Conservation (phyloP, 2,113 vertebrate genomes). For the Dromaius novaehollandiae region DNA sequence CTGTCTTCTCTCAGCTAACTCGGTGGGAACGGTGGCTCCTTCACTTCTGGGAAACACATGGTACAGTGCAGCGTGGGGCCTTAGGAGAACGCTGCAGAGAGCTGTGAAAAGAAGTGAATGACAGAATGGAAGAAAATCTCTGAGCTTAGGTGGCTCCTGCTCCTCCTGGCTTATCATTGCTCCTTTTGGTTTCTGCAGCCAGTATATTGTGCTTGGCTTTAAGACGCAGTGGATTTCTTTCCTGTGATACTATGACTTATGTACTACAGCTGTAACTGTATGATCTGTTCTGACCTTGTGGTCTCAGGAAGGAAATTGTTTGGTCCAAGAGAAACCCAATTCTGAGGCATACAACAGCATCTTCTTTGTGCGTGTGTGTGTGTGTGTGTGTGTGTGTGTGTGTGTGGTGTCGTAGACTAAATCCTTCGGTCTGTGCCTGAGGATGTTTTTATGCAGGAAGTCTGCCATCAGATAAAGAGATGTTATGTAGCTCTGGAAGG, state of each 20-base stretch:
- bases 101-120: not conserved
- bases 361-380: not conserved
- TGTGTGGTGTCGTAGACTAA: not conserved
- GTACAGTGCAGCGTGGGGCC: fast-evolving
- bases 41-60: not conserved
- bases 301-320: not conserved
- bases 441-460: not conserved
- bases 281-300: not conserved
- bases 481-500: not conserved
- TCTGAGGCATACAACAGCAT: not conserved
- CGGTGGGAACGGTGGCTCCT: not conserved
- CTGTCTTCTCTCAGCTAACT: not conserved
- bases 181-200: not conserved
- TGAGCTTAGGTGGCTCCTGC: not conserved
- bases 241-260: not conserved
- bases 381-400: too few species aligned
- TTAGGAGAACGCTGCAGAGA: not conserved
- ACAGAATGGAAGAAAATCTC: not conserved
- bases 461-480: not conserved
- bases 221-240: not conserved
- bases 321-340: not conserved
- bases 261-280: not conserved
- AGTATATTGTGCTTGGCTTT: not conserved
- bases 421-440: not conserved
- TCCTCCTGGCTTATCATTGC: not conserved